Evolutionary conservation across 37 sponge, comb jelly and placozoan genomes (phyloP), one percentile per base, ranked within the genome.

Genomic region (Spongilla lacustris): DNA sequence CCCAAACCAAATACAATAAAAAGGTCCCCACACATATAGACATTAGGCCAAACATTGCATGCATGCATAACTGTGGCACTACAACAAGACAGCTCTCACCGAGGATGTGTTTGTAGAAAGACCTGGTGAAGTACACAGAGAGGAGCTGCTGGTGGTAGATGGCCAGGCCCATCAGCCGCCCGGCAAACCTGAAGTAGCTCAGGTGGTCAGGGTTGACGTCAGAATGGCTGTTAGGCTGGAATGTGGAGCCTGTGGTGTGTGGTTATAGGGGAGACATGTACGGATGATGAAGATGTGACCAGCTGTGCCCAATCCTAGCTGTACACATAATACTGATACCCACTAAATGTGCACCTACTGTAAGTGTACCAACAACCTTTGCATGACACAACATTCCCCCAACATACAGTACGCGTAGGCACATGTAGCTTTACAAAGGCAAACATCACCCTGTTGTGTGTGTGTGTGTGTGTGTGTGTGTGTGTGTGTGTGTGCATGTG

Each of bases 81-180:
- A 24, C 11, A 38, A 77, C 49, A 38, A 38, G 38, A 19, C 35
- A 33, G 41, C 6, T 41, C 75, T 50, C 71, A 91, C 94, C 92
- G 26, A 98, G 82, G 27, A 98, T 98, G 85, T 98, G 98, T 77
- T 98, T 98, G 92, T 96, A 98, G 85, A 98, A 98, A 34, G 98
- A 98, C 27, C 96, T 78, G 17, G 98, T 98, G 91, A 98, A 98
- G 85, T 98, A 96, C 78, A 96, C 94, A 49, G 86, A 91, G 68
- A 98, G 91, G n/a, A 98, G 89, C 72, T 98, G 94, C 69, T 87
- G 73, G 85, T 96, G 98, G 77, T 95, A 94, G 72, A 98, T 76
- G 36, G 98, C 96, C 23, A 96, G 81, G 0, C 90, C 94, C 91
- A 98, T 96, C 58, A 94, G 86, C 33, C 89, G 80, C 9, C 98